These are phyloP conservation scores for Florisuga fusca DNA, from an alignment of 2,797 vertebrate species.

Conservation along the genomic window DNA sequence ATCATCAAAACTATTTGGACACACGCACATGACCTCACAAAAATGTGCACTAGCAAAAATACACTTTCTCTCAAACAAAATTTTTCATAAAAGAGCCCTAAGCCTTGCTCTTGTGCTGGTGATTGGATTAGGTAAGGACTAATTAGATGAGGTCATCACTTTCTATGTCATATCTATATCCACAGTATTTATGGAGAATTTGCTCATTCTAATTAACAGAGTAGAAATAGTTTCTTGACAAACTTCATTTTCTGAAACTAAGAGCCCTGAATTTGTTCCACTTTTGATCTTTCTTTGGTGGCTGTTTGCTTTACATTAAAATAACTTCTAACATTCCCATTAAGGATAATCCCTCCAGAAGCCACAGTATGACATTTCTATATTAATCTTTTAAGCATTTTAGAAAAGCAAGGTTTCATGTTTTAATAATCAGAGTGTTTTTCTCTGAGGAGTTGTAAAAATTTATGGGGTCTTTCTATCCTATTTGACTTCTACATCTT, in stretches of 20 bases:
- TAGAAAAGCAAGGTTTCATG: conserved; percentile 74
- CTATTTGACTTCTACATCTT: conserved; percentile 74
- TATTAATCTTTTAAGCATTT: conserved; percentile 77
- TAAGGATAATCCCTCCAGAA: conserved; percentile 72
- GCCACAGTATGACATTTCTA: conserved; percentile 69
- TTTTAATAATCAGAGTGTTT: conserved; percentile 76
- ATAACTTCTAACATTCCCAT: conserved; percentile 71
- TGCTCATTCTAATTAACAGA: conserved; percentile 47
- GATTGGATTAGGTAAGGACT: conserved; percentile 61
- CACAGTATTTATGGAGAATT: conserved; percentile 49
- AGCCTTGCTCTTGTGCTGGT: neutral
- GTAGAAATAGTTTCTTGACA: conserved; percentile 46
- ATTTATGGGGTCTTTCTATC: conserved; percentile 76
- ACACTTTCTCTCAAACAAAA: neutral
- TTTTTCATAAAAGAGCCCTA: neutral
- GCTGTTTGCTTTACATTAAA: conserved; percentile 76
- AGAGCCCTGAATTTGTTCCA: conserved; percentile 51
- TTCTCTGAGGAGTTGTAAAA: conserved; percentile 72
- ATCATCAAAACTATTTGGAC: neutral
- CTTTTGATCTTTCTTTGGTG: conserved; percentile 68
- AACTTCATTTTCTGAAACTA: conserved; percentile 61
- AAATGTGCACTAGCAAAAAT: conserved; percentile 12
- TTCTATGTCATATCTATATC: conserved; percentile 11
- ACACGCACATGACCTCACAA: neutral
- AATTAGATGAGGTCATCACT: conserved; percentile 64